These are phyloP conservation scores for Pelusios castaneus DNA, from an alignment of 2,113 vertebrate species.

Conservation along the genomic window DNA sequence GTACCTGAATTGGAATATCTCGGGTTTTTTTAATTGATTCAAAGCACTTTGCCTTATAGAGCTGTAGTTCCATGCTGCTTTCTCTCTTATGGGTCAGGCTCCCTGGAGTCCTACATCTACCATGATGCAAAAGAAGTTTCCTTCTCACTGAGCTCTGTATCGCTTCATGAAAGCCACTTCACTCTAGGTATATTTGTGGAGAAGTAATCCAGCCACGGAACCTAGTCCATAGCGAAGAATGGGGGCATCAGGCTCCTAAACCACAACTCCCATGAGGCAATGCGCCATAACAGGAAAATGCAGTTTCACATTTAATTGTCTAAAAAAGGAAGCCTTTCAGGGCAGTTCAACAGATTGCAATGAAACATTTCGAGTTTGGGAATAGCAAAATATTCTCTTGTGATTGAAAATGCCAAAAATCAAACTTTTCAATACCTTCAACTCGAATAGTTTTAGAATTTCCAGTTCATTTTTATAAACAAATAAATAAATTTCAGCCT, in stretches of 20 bases:
- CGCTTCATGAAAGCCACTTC: rapidly evolving
- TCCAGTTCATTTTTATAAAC: not conserved
- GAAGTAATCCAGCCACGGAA: rapidly evolving
- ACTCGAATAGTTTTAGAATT: not conserved
- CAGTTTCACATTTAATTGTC: not conserved
- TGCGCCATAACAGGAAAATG: not conserved
- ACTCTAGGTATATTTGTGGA: not conserved
- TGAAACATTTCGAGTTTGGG: not conserved
- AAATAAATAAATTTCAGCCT: not conserved
- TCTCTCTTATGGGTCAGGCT: not conserved
- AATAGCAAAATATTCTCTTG: not conserved
- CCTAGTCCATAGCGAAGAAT: not conserved
- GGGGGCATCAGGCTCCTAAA: not conserved
- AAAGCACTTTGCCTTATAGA: not conserved
- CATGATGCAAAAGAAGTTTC: not conserved
- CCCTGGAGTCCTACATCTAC: not conserved
- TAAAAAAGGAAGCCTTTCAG: not conserved
- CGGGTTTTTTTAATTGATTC: not conserved
- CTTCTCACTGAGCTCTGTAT: not conserved
- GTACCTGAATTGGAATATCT: not conserved
- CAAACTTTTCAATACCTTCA: not conserved
- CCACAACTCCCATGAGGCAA: not conserved
- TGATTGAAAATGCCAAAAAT: not conserved
- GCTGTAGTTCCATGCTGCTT: not conserved
- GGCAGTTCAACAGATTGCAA: not conserved